Percentiles rank a stretch among this genome's conserved stretches.
phyloP scores from a whole-genome alignment of 2,888 invertebrate species.

The Diaphora mendica region DNA sequence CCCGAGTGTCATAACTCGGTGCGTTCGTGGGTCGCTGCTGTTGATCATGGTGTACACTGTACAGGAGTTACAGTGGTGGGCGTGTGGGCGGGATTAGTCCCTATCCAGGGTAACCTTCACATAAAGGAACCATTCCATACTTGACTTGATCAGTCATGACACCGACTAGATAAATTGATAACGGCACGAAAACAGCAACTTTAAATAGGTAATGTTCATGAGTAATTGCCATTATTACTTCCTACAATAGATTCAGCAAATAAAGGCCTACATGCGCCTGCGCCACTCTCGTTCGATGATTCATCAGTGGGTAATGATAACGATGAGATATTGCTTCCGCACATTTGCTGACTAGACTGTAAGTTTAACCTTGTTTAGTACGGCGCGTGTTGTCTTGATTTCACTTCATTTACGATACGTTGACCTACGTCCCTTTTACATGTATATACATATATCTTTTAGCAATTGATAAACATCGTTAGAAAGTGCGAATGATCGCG shows the following conservation, averaged over 20 bases:
- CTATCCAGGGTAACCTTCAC: no score
- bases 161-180: not conserved
- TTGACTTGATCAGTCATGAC: not conserved
- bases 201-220: conserved; percentile 4
- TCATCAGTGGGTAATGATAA: conserved; percentile 35
- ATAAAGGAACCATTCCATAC: not conserved
- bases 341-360: conserved; percentile 45
- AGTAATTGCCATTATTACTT: conserved; percentile 11
- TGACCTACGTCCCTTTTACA: conserved; percentile 10
- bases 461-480: not conserved
- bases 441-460: not conserved
- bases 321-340: conserved; percentile 34
- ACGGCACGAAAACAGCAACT: not conserved
- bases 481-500: not conserved
- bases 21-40: no score
- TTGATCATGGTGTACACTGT: no score
- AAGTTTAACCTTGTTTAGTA: conserved; percentile 40
- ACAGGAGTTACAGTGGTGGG: no score
- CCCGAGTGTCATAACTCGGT: no score
- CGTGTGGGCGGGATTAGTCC: no score
- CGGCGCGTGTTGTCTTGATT: not conserved
- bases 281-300: conserved; percentile 26
- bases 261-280: conserved; percentile 9
- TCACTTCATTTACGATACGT: conserved; percentile 29
- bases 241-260: conserved; percentile 13